phyloP scores from a whole-genome alignment of 2,797 vertebrate species.

The Lepidocolaptes lacrymiger region DNA sequence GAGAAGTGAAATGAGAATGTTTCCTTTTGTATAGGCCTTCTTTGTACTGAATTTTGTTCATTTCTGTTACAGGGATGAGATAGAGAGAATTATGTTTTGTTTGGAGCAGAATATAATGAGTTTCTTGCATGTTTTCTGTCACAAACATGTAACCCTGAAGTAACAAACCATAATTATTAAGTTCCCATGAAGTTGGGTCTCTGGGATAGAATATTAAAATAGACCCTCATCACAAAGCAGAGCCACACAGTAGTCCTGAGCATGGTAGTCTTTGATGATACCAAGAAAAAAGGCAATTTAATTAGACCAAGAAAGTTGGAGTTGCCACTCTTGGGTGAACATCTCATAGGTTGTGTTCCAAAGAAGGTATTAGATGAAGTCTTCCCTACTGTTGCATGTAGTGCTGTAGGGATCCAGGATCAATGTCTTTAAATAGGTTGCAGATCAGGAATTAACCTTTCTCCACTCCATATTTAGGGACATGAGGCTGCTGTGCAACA shows the following conservation, averaged over 20 bases:
- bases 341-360: neutral
- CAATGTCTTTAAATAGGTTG: neutral
- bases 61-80: neutral
- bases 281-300: neutral
- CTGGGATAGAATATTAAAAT: neutral
- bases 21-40: neutral
- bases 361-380: neutral
- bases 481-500: neutral
- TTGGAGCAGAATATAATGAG: neutral
- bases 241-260: fast-evolving
- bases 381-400: neutral
- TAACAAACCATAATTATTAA: neutral
- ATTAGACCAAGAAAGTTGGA: neutral
- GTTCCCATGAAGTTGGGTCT: neutral
- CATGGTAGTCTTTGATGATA: fast-evolving
- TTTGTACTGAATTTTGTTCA: neutral
- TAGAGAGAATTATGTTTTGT: neutral
- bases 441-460: neutral
- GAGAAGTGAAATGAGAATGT: neutral
- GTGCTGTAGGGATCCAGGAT: neutral
- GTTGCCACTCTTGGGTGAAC: neutral
- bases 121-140: neutral
- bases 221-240: neutral
- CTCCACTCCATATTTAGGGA: neutral
- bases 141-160: neutral